These are phyloP conservation scores for Pygoscelis antarcticus DNA, from an alignment of 2,113 vertebrate genomes.

Conservation along the genomic window DNA sequence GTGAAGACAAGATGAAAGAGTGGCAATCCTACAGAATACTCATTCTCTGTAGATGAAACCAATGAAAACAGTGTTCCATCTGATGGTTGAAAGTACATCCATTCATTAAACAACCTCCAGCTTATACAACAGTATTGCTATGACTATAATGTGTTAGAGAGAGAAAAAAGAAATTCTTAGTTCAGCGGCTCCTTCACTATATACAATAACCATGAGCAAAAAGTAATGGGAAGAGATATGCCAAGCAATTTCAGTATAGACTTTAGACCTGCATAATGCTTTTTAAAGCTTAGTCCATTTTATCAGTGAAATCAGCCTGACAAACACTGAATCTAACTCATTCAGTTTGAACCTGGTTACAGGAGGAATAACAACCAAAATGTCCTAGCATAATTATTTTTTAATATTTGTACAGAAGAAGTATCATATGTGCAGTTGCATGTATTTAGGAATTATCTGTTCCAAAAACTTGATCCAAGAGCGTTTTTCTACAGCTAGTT, in stretches of 20 bases:
- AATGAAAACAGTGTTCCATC: not conserved
- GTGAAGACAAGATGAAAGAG: not conserved
- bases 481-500: not conserved
- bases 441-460: not conserved
- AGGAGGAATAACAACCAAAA: not conserved
- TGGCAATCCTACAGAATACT: not conserved
- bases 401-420: not conserved
- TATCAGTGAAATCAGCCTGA: not conserved
- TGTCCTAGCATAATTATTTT: not conserved
- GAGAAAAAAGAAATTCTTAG: not conserved
- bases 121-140: not conserved
- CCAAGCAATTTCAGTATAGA: not conserved
- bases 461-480: not conserved
- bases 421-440: not conserved
- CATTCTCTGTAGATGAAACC: not conserved
- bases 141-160: not conserved
- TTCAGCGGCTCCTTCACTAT: not conserved
- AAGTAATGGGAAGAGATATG: not conserved
- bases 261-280: not conserved
- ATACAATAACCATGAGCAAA: not conserved
- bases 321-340: not conserved
- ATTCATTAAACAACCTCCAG: slow-evolving; percentile 4
- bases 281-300: not conserved
- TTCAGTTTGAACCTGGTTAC: not conserved
- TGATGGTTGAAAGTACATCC: not conserved